phyloP scores from a whole-genome alignment of 2,797 vertebrate species.

The Selene dorsalis region DNA sequence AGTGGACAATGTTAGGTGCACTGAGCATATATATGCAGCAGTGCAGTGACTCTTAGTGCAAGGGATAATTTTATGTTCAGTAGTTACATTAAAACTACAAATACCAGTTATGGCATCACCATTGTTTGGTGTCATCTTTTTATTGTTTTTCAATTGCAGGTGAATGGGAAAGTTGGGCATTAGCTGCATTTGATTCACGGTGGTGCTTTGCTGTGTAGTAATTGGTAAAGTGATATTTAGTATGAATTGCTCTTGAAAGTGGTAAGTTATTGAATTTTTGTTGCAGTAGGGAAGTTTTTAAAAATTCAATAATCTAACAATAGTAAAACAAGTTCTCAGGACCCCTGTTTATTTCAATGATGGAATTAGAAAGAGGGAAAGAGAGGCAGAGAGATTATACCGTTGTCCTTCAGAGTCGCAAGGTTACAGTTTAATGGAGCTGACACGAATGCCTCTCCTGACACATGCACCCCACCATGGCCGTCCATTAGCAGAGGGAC shows the following conservation, averaged over 20 bases:
- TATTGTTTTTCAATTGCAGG: not conserved
- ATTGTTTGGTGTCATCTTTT: not conserved
- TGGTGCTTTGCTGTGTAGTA: not conserved
- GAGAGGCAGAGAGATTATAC: conserved; percentile 40
- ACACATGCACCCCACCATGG: conserved; percentile 57
- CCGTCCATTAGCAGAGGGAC: conserved; percentile 56
- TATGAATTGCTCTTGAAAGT: not conserved
- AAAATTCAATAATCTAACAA: not conserved
- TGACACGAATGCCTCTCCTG: conserved; percentile 59
- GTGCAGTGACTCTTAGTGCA: too few relatives aligned
- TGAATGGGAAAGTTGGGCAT: not conserved
- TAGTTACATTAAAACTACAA: not conserved
- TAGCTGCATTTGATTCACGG: not conserved
- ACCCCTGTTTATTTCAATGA: conserved; percentile 34
- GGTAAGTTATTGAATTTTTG: not conserved
- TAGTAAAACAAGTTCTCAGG: conserved; percentile 6
- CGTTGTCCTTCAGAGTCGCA: conserved; percentile 67
- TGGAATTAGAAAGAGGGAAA: conserved; percentile 19
- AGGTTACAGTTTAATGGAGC: conserved; percentile 77
- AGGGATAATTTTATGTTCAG: not conserved
- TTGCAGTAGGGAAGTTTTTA: not conserved
- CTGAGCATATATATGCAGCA: too few relatives aligned
- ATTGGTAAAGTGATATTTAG: not conserved
- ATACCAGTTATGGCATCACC: not conserved
- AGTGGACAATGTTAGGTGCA: not conserved